A percentile compares a stretch with the other conserved stretches of the same genome.
These are phyloP conservation scores for Seira ritae DNA, from an alignment of 2,888 invertebrate genomes.

Conservation along the genomic window DNA sequence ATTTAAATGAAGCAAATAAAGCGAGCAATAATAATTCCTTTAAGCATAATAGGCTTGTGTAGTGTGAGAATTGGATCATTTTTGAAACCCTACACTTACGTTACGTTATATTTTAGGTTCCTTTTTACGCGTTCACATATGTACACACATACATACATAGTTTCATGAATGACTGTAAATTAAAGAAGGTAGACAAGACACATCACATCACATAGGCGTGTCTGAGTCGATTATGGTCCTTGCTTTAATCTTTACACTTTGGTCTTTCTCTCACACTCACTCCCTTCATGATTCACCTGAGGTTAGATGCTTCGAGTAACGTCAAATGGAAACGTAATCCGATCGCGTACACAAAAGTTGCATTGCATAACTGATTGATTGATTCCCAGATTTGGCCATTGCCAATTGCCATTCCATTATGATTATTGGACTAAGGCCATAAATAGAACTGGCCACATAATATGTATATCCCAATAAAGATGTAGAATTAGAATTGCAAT, in stretches of 20 bases:
- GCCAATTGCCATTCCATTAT: slow-evolving; percentile 31
- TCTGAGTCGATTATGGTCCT: slow-evolving; percentile 49
- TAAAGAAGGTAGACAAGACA: background rate
- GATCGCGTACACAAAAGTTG: background rate
- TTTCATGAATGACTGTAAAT: background rate
- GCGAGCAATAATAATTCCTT: background rate
- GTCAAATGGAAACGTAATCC: too few relatives aligned
- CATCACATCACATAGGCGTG: slow-evolving; percentile 56
- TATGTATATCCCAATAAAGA: background rate
- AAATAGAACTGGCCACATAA: slow-evolving; percentile 27
- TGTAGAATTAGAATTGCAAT: background rate
- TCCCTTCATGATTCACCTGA: background rate
- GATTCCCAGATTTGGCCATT: slow-evolving; percentile 58
- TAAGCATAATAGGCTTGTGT: background rate
- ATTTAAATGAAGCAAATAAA: background rate
- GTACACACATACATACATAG: too few relatives aligned
- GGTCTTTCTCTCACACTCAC: slow-evolving; percentile 12
- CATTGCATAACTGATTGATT: slow-evolving; percentile 48
- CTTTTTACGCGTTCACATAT: too few relatives aligned
- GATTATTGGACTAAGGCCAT: slow-evolving; percentile 52
- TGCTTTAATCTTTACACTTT: slow-evolving; percentile 24
- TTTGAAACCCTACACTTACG: background rate
- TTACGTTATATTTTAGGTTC: background rate
- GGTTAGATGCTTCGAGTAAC: background rate
- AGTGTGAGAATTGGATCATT: background rate